Conservation (phyloP, 2,113 vertebrate species). For the Melanerpes aurifrons region DNA sequence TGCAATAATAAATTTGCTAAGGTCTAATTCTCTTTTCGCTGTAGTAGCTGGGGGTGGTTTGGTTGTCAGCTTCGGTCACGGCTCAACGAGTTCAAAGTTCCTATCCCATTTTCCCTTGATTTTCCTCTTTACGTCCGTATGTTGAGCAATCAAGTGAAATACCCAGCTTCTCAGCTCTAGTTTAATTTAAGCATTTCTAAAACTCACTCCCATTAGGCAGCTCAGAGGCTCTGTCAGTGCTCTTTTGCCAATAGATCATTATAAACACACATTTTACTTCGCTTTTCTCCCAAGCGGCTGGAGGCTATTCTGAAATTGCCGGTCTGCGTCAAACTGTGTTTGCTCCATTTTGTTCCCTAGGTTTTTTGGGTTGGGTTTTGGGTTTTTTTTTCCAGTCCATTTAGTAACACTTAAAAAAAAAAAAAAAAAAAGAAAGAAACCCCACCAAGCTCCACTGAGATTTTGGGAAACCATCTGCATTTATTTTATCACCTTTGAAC, state of each 20-base stretch:
- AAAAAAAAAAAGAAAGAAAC: too few species aligned
- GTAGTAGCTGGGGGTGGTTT: constrained; percentile 13
- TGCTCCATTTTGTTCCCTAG: neutral
- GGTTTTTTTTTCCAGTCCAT: constrained; percentile 41
- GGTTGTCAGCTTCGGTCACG: neutral
- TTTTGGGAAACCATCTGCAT: constrained; percentile 72
- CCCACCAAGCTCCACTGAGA: neutral
- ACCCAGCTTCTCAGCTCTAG: neutral
- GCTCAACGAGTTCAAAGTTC: neutral
- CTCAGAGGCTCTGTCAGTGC: constrained; percentile 37
- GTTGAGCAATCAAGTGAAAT: constrained; percentile 14
- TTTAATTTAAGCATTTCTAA: constrained; percentile 3
- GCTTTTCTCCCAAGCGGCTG: neutral
- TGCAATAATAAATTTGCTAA: constrained; percentile 69
- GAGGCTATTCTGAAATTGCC: constrained; percentile 19
- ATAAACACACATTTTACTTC: constrained; percentile 42
- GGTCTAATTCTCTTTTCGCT: constrained; percentile 23
- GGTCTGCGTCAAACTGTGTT: constrained; percentile 25
- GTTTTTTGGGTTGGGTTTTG: too few species aligned
- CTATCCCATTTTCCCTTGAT: neutral
- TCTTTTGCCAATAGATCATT: constrained; percentile 44
- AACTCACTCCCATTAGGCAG: constrained; percentile 18
- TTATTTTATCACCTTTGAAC: constrained; percentile 75
- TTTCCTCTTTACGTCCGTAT: neutral
- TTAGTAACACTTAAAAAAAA: constrained; percentile 34